Evolutionary conservation across 1,140 invertebrate species (phyloP), one percentile per base, ranked within the genome.

Genomic region (Zaprionus capensis): DNA sequence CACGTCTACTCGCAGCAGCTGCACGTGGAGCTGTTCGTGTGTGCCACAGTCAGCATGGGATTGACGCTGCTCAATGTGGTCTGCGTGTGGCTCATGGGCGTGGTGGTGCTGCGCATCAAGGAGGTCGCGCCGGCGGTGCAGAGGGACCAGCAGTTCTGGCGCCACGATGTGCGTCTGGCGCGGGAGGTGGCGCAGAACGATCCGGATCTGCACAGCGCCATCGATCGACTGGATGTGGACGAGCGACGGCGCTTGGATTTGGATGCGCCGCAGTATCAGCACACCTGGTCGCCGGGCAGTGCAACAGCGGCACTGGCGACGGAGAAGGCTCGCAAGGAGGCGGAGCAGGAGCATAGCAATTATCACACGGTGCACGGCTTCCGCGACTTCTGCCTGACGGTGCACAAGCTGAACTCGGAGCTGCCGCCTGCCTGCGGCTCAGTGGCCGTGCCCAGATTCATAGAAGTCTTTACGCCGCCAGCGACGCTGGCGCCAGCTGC

Each of bases 51-150:
- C 2, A 96, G 95, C 81, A 93, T 97, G 20, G 93, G 94, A 28
- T 85, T 97, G 0, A 96, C 96, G 0, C 81, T 96, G 1, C 86
- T 96, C 6, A 97, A 97, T 76, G 96, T 97, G 24, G 63, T 95
- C 3, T 96, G 95, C 71, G 96, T 97, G 53, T 94, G 96, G 82
- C 64, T 96, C 3, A 94, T 95, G 80, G 96, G 95, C 5, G 93
- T 96, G 44, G 69, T 95, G 36, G 94, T 96, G 57, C 93, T 96
- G 59, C 96, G 96, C 93, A 96, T 96, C 79, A 97, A 97, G 93
- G 95, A 96, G 94, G 95, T 96, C 17, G 95, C 95, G 17, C 96
- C 96, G 12, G 66, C 84, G 1, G 71, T 88, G 17, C 78, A 76
- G 38, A 36, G 80, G 5, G 76, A 88, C 59, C 92, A 94, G 28